Evolutionary conservation across 2,888 invertebrate species (phyloP).

Genomic region (Ditula angustiorana): DNA sequence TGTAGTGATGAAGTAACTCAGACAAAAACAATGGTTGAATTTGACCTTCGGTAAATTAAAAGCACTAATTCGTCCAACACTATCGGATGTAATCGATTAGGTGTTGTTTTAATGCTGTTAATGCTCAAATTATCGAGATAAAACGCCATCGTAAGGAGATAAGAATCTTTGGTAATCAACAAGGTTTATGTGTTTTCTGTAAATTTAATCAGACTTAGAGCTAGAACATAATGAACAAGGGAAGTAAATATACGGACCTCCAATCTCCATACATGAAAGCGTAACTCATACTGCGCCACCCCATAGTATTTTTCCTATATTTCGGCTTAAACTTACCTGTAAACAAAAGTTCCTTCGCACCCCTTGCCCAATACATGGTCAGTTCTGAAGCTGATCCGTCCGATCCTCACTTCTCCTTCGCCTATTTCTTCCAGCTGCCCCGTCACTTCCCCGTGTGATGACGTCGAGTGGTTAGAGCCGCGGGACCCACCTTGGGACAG

Average conservation of each 20-base stretch:
- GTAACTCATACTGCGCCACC: too few species aligned
- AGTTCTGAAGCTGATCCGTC: conserved; percentile 95
- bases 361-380: conserved; percentile 96
- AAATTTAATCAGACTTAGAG: neutral
- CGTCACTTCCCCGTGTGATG: conserved; percentile 76
- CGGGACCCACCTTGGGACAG: conserved; percentile 88
- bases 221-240: neutral
- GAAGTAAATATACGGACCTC: too few species aligned
- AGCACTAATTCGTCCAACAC: neutral
- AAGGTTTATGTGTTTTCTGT: neutral
- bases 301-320: too few species aligned
- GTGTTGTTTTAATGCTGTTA: neutral
- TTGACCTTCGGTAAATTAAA: conserved; percentile 2
- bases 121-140: neutral
- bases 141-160: neutral
- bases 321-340: conserved; percentile 89
- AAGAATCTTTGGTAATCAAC: neutral
- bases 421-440: conserved; percentile 87
- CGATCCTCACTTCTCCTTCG: conserved; percentile 90
- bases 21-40: neutral
- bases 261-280: too few species aligned
- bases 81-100: neutral
- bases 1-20: too few species aligned
- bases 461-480: conserved; percentile 69
- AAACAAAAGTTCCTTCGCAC: conserved; percentile 99